These are phyloP conservation scores for Eueremaeus valkanovi DNA, from an alignment of 2,888 invertebrate genomes.

Conservation along the genomic window DNA sequence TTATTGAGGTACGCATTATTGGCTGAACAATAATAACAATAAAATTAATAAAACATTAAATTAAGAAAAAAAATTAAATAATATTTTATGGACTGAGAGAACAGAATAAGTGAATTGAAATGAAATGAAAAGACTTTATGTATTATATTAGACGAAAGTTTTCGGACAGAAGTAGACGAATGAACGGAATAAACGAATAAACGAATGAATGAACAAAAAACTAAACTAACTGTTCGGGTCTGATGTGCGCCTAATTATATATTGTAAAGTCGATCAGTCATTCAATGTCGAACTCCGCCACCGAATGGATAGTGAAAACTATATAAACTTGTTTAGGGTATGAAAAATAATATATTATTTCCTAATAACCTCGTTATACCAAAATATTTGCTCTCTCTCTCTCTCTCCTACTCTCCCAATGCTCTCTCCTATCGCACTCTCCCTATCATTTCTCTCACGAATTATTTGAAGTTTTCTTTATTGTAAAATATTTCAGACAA, in stretches of 20 bases:
- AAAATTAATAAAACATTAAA: neutral
- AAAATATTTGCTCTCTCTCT: neutral
- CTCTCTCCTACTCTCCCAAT: neutral
- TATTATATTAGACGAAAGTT: too few species aligned
- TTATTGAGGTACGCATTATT: slow-evolving; percentile 8
- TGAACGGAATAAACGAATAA: neutral
- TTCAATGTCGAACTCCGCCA: neutral
- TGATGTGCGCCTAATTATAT: neutral
- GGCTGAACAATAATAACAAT: neutral
- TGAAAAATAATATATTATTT: neutral
- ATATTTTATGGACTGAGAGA: too few species aligned
- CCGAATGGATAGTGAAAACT: neutral
- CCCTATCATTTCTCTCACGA: neutral
- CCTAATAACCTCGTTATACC: neutral
- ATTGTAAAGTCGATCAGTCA: neutral
- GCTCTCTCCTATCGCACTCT: neutral
- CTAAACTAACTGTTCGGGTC: neutral
- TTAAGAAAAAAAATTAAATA: neutral
- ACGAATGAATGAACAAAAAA: neutral
- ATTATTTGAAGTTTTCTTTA: too few species aligned
- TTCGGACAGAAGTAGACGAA: too few species aligned
- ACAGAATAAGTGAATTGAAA: too few species aligned
- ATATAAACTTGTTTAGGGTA: neutral
- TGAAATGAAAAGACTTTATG: too few species aligned
- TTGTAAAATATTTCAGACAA: neutral